Percentiles rank a stretch among this genome's conserved stretches.
phyloP scores from a whole-genome alignment of 2,888 invertebrate species.

The Drosophila paramelanica region DNA sequence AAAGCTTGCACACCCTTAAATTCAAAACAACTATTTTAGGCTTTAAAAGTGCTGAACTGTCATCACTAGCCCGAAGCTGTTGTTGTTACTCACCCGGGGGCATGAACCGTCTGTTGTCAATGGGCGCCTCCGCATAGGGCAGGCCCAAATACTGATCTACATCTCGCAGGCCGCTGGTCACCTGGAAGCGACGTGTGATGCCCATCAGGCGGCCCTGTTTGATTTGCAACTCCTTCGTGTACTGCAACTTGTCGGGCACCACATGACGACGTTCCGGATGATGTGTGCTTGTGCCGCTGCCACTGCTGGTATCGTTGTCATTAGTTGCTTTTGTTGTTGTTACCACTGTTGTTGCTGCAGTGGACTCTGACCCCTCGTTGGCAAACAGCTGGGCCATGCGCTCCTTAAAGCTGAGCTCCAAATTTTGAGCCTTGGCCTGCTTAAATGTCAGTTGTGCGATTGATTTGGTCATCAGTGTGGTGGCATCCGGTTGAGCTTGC shows the following conservation, averaged over 20 bases:
- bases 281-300: constrained; percentile 47
- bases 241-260: constrained; percentile 84
- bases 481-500: constrained; percentile 33
- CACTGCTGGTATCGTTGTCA: constrained; percentile 20
- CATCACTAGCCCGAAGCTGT: not conserved
- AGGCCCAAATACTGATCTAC: constrained; percentile 92
- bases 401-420: constrained; percentile 68
- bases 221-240: constrained; percentile 88
- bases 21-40: not conserved
- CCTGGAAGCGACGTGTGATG: constrained; percentile 87
- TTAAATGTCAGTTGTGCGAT: constrained; percentile 40
- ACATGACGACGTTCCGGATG: constrained; percentile 80
- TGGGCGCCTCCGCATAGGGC: constrained; percentile 93
- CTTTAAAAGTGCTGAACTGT: not conserved
- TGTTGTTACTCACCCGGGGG: constrained; percentile 89
- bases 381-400: constrained; percentile 62
- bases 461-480: constrained; percentile 38
- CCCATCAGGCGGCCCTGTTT: constrained; percentile 90
- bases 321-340: constrained; percentile 8
- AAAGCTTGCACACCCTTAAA: no score
- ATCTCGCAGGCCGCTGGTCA: constrained; percentile 87
- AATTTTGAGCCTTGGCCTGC: constrained; percentile 50
- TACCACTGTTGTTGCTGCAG: constrained; percentile 6
- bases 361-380: constrained; percentile 38
- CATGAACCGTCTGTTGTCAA: constrained; percentile 91